These are phyloP conservation scores for Incurvaria masculella DNA, from an alignment of 2,888 invertebrate genomes.

Conservation along the genomic window DNA sequence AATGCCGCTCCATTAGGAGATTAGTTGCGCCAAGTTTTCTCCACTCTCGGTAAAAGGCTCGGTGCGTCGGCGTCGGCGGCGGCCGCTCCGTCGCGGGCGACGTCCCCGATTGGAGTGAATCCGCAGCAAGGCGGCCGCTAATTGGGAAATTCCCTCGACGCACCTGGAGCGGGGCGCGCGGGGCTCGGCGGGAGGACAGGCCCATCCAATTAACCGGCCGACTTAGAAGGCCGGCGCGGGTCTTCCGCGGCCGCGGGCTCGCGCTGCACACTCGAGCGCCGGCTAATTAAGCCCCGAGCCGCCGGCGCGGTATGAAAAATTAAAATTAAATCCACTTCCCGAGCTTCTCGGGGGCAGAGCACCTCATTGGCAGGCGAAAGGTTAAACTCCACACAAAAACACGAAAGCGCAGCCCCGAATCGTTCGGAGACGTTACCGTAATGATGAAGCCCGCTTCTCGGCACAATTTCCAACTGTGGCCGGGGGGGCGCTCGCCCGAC, in stretches of 20 bases:
- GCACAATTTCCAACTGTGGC: background rate
- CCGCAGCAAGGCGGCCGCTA: conserved; percentile 42
- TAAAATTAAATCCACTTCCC: too few relatives aligned
- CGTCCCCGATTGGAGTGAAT: conserved; percentile 53
- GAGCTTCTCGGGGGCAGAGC: too few relatives aligned
- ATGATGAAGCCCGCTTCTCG: too few relatives aligned
- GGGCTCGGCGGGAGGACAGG: conserved; percentile 9
- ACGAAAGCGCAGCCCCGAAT: too few relatives aligned
- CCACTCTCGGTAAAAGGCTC: too few relatives aligned
- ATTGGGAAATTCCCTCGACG: conserved; percentile 31
- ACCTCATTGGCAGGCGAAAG: too few relatives aligned
- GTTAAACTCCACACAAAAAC: too few relatives aligned
- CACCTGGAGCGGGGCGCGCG: conserved; percentile 16
- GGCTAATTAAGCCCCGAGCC: conserved; percentile 3
- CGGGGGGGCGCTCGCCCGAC: conserved; percentile 43
- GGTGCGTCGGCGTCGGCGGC: too few relatives aligned
- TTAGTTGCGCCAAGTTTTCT: too few relatives aligned
- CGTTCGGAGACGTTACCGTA: too few relatives aligned
- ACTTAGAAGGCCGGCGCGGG: conserved; percentile 45
- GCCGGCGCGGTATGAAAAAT: too few relatives aligned
- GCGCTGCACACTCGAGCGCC: conserved; percentile 8
- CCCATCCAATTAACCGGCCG: conserved; percentile 52
- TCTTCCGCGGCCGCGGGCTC: conserved; percentile 7
- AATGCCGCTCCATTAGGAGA: too few relatives aligned
- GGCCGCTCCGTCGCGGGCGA: conserved; percentile 33